phyloP scores from a whole-genome alignment of 1,140 invertebrate species.

The Tachypleus tridentatus region DNA sequence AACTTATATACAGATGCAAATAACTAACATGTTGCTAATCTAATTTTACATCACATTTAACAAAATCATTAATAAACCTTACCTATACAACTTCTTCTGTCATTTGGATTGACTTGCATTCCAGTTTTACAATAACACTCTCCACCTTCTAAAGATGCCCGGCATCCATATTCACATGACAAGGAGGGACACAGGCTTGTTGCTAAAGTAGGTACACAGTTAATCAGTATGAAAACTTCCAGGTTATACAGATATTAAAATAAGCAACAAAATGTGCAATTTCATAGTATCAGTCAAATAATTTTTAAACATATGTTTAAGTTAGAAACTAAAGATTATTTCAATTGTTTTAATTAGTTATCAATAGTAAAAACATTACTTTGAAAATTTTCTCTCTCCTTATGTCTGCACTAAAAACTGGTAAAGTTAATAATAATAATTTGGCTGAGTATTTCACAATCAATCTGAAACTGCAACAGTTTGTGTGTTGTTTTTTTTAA shows the following conservation, averaged over 20 bases:
- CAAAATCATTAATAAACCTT: slow-evolving; percentile 23
- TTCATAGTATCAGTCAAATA: background rate
- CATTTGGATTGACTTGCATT: slow-evolving; percentile 49
- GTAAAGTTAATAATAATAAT: too few species aligned
- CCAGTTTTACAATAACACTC: slow-evolving; percentile 75
- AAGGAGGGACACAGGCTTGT: slow-evolving; percentile 59
- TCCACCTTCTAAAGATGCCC: slow-evolving; percentile 74
- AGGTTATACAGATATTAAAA: too few species aligned
- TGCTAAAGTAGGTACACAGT: slow-evolving; percentile 42
- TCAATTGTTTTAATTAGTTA: too few species aligned
- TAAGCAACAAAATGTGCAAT: too few species aligned
- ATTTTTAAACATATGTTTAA: slow-evolving; percentile 13
- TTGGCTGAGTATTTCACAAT: too few species aligned
- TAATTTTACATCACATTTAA: background rate
- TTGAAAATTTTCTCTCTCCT: too few species aligned
- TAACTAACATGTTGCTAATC: background rate
- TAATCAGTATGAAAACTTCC: too few species aligned
- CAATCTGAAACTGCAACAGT: too few species aligned
- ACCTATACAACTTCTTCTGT: slow-evolving; percentile 74
- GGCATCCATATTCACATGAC: slow-evolving; percentile 79
- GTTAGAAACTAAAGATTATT: slow-evolving; percentile 14
- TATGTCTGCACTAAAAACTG: too few species aligned
- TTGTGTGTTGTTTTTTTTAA: too few species aligned
- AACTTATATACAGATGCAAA: slow-evolving; percentile 20
- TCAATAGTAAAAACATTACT: too few species aligned